Percentiles rank a stretch among this genome's conserved stretches.
Conservation (phyloP, 2,888 invertebrate genomes). For the Griposia aprilina region DNA sequence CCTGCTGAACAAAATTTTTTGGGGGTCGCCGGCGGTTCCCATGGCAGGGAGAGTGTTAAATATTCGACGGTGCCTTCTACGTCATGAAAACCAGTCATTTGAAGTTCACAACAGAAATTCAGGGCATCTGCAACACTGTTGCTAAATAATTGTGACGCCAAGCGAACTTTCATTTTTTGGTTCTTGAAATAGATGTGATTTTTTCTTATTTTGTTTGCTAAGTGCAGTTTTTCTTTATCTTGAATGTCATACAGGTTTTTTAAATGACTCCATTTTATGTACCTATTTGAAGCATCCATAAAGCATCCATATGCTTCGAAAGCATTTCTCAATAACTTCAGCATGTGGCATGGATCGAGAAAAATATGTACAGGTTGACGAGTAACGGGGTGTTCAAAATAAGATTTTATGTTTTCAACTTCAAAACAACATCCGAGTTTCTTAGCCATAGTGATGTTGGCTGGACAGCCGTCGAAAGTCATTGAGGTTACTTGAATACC, state of each 20-base stretch:
- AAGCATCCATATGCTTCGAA: constrained; percentile 14
- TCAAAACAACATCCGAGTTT: constrained; percentile 25
- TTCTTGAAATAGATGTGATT: constrained; percentile 20
- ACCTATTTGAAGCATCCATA: background rate
- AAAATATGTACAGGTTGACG: constrained; percentile 32
- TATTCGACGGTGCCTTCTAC: constrained; percentile 5
- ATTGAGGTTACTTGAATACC: constrained; percentile 26
- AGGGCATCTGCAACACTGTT: constrained; percentile 49
- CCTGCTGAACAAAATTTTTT: too few species aligned
- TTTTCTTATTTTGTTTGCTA: background rate
- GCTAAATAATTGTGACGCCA: constrained; percentile 46
- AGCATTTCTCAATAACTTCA: constrained; percentile 26
- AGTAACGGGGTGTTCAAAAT: constrained; percentile 38
- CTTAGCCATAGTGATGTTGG: constrained; percentile 33
- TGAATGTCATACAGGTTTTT: constrained; percentile 4
- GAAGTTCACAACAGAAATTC: constrained; percentile 31
- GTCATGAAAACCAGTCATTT: constrained; percentile 1
- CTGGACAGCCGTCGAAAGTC: constrained; percentile 38
- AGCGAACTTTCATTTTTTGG: constrained; percentile 49
- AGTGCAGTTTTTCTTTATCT: constrained; percentile 8
- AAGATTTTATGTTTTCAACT: constrained; percentile 21
- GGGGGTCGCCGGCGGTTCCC: too few species aligned
- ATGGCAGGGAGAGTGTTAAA: too few species aligned
- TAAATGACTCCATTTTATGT: constrained; percentile 16
- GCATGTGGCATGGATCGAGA: constrained; percentile 43